These are phyloP conservation scores for Rotaria sp. DNA, from an alignment of 2,888 invertebrate genomes.

Conservation along the genomic window DNA sequence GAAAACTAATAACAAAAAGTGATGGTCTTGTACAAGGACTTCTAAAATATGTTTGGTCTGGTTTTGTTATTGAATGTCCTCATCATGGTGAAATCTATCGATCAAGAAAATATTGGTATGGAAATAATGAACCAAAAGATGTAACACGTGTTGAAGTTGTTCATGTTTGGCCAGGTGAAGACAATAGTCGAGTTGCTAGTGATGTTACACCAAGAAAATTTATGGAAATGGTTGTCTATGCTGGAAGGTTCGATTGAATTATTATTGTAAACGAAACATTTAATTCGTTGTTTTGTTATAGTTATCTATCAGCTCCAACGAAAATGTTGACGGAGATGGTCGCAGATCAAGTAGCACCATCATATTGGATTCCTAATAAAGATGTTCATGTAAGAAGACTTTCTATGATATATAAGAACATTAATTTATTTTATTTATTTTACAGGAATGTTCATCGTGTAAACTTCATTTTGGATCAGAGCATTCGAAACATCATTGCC, in stretches of 20 bases:
- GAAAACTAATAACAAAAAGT: conserved; percentile 57
- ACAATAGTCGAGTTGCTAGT: not conserved
- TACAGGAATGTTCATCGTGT: not conserved
- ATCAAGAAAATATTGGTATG: conserved; percentile 73
- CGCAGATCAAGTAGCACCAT: conserved; percentile 71
- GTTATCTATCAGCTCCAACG: conserved; percentile 45
- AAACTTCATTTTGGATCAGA: conserved; percentile 14
- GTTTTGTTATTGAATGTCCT: conserved; percentile 68
- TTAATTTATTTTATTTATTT: not conserved
- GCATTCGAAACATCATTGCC: conserved; percentile 58
- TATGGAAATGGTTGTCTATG: conserved; percentile 63
- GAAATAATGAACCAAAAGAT: conserved; percentile 66
- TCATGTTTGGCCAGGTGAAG: conserved; percentile 42
- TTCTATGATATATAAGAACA: not conserved
- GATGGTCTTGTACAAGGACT: conserved; percentile 65
- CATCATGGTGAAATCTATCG: conserved; percentile 68
- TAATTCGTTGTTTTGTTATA: not conserved
- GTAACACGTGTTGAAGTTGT: conserved; percentile 59
- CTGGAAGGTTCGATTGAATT: conserved; percentile 58
- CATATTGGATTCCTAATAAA: conserved; percentile 72
- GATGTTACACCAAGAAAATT: conserved; percentile 33
- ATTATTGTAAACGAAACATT: not conserved
- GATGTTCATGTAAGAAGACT: conserved; percentile 62
- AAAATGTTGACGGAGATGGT: conserved; percentile 66
- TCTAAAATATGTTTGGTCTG: conserved; percentile 67